phyloP scores from a whole-genome alignment of 2,888 invertebrate species.

The Dryobotodes eremita region DNA sequence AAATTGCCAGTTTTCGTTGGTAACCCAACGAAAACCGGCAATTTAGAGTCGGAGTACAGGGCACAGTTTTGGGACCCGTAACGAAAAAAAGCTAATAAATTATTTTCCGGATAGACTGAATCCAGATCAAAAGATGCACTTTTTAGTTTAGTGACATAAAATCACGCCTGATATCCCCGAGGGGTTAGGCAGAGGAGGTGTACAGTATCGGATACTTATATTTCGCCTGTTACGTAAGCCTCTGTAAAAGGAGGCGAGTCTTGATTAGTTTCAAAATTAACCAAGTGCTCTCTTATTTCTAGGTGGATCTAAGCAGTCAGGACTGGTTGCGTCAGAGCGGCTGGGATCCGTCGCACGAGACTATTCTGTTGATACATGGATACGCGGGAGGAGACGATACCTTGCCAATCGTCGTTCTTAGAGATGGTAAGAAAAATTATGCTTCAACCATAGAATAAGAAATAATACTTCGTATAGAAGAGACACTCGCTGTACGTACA shows the following conservation, averaged over 20 bases:
- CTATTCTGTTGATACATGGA: slow-evolving; percentile 93
- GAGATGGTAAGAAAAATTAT: slow-evolving; percentile 89
- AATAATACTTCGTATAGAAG: background rate
- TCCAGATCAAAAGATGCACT: background rate
- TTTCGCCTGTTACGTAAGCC: background rate
- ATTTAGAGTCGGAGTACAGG: background rate
- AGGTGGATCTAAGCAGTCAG: slow-evolving; percentile 91
- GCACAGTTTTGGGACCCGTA: background rate
- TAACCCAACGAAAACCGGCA: background rate
- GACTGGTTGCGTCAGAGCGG: slow-evolving; percentile 94
- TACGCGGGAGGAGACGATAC: slow-evolving; percentile 95
- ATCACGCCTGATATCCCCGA: background rate
- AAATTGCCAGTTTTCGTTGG: too few relatives aligned
- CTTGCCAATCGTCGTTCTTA: slow-evolving; percentile 93
- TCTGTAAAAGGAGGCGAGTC: background rate
- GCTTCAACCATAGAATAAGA: background rate
- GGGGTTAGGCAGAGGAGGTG: background rate
- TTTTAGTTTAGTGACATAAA: background rate
- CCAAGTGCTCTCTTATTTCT: slow-evolving; percentile 28
- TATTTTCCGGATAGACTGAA: background rate
- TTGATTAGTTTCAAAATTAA: background rate
- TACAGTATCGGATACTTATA: background rate
- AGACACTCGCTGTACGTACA: background rate
- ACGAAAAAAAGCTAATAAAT: background rate
- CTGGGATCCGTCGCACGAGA: slow-evolving; percentile 93